Evolutionary conservation across 2,113 vertebrate species (phyloP), one percentile per base, ranked within the genome.

Genomic region (Zingel zingel): DNA sequence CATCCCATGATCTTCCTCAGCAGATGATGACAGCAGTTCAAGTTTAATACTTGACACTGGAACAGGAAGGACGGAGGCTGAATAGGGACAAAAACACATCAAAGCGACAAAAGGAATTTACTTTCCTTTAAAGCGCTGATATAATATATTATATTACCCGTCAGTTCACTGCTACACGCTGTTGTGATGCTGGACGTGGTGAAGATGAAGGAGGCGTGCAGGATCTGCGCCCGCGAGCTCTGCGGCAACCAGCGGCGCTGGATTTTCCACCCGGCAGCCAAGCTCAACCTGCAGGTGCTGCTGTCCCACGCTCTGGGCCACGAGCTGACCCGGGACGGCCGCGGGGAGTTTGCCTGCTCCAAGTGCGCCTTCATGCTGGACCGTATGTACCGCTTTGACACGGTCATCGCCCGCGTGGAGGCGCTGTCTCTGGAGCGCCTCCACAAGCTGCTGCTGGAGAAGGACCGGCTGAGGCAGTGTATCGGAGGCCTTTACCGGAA

Each of bases 351-450:
- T 0, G 96, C 93, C 23, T 99, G 98, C 96, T 96, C 97, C 90
- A 99, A 99, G 88, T 99, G 98, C 62, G 91, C 97, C 77, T 99
- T 99, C 93, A 97, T 98, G 97, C 95, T 99, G 81, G 97, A 99
- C 83, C 97, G 97, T 67, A 95, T 99, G 95, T 99, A 97, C 91
- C 95, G 97, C 69, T 99, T 98, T 11, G 98, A 99, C 92, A 97
- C 97, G 0, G 98, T 99, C 80, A 96, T 98, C 0, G 97, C 97
- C 0, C 96, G 98, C 6, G 97, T 99, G 62, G 97, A 98, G 89
- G 98, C 97, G 0, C 95, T 99, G 70, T 99, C 98, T 2, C 92
- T 99, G 4, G 97, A 98, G 89, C 96, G 97, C 1, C 87, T 99
- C 80, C 97, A 98, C 86, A 96, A 95, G 73, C 95, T 99, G 76